phyloP scores from a whole-genome alignment of 2,113 vertebrate species.

The Alethe diademata region DNA sequence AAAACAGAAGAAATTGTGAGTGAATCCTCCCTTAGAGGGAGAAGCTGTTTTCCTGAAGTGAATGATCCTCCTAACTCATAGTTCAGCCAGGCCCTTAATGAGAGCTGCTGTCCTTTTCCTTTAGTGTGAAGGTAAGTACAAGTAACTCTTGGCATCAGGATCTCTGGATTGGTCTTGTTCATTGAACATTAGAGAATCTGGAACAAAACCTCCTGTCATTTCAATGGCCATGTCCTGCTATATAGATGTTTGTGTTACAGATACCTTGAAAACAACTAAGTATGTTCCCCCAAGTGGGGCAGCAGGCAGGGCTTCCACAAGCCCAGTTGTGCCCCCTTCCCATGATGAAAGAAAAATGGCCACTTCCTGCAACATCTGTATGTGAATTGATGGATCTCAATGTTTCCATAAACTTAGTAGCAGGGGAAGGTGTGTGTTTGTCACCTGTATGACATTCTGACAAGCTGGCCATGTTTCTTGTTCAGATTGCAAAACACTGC shows the following conservation, averaged over 20 bases:
- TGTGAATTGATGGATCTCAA: accelerated
- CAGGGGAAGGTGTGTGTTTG: not conserved
- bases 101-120: not conserved
- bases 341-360: accelerated
- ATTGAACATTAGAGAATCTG: not conserved
- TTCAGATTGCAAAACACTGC: not conserved
- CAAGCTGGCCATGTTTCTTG: not conserved
- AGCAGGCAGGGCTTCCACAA: not conserved
- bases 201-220: not conserved
- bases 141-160: not conserved
- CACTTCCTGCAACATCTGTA: accelerated
- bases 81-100: not conserved
- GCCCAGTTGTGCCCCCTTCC: not conserved
- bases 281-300: not conserved
- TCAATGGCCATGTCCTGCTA: accelerated
- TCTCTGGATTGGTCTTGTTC: not conserved
- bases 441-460: not conserved
- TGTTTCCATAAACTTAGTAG: not conserved
- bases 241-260: not conserved
- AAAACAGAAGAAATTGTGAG: not conserved
- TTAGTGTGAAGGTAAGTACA: not conserved
- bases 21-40: not conserved
- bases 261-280: not conserved
- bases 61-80: not conserved
- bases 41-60: not conserved